A percentile compares a stretch with the other conserved stretches of the same genome.
Evolutionary conservation across 2,888 invertebrate species (phyloP).

Genomic region (Drosophila falleni): DNA sequence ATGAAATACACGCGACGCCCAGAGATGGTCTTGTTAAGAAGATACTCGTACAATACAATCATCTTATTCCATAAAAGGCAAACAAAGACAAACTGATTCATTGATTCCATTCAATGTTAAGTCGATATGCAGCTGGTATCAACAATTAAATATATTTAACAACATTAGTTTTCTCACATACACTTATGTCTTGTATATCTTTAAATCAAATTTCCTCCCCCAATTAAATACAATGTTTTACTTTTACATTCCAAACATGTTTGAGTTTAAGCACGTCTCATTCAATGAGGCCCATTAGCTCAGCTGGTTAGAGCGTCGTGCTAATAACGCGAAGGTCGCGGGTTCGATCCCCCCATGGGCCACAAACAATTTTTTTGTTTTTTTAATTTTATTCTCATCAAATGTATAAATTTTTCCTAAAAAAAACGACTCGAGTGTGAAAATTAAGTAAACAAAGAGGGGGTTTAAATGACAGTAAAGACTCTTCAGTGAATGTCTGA

Average conservation of each 20-base stretch:
- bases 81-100: constrained; percentile 12
- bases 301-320: constrained; percentile 81
- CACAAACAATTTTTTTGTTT: constrained; percentile 11
- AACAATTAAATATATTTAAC: neutral
- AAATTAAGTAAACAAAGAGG: constrained; percentile 3
- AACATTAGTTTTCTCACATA: constrained; percentile 1
- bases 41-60: constrained; percentile 10
- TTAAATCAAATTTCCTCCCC: constrained; percentile 10
- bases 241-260: neutral
- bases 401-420: neutral
- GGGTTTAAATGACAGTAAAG: neutral
- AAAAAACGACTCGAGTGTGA: neutral
- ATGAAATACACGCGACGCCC: constrained; percentile 14
- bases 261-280: fast-evolving
- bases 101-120: constrained; percentile 20
- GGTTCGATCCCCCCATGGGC: constrained; percentile 79
- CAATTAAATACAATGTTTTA: neutral
- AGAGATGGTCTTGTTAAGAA: constrained; percentile 4
- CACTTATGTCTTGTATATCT: constrained; percentile 9
- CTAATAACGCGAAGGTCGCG: constrained; percentile 77
- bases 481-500: neutral
- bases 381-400: constrained; percentile 3
- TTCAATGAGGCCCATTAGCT: constrained; percentile 70
- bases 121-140: constrained; percentile 9
- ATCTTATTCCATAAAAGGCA: constrained; percentile 3